Evolutionary conservation across 1,140 invertebrate species (phyloP).

Genomic region (Eriocheir sinensis): DNA sequence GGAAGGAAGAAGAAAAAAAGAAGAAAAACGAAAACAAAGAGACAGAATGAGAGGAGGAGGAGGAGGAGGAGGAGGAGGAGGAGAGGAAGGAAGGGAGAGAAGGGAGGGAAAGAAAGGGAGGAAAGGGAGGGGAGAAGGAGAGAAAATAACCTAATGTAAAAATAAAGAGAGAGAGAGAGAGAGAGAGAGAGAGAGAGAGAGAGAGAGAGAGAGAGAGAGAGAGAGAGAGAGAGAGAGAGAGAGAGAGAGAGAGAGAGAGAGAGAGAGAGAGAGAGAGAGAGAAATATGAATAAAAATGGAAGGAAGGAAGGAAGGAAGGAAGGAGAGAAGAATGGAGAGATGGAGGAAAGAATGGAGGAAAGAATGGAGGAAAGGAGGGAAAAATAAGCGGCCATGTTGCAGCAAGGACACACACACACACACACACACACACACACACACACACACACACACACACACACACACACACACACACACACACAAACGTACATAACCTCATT

Average conservation of each 20-base stretch:
- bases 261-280: not conserved
- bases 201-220: slow-evolving; percentile 37
- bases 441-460: slow-evolving; percentile 27
- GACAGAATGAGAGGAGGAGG: no score
- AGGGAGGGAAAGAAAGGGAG: no score
- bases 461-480: not conserved
- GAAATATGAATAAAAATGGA: not conserved
- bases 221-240: not conserved
- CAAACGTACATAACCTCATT: not conserved
- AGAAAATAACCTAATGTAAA: not conserved
- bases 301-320: not conserved
- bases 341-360: not conserved
- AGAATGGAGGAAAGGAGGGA: not conserved
- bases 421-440: slow-evolving; percentile 14
- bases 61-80: no score
- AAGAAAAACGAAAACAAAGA: no score
- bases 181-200: slow-evolving; percentile 19
- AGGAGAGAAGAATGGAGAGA: not conserved
- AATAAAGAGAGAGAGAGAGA: not conserved
- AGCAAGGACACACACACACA: not conserved
- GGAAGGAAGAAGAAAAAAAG: no score
- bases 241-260: not conserved
- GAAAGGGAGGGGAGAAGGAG: no score
- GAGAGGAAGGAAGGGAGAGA: no score
- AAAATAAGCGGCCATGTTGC: not conserved